Conservation (phyloP, 2,888 invertebrate genomes). For the Tetanocera ferruginea region DNA sequence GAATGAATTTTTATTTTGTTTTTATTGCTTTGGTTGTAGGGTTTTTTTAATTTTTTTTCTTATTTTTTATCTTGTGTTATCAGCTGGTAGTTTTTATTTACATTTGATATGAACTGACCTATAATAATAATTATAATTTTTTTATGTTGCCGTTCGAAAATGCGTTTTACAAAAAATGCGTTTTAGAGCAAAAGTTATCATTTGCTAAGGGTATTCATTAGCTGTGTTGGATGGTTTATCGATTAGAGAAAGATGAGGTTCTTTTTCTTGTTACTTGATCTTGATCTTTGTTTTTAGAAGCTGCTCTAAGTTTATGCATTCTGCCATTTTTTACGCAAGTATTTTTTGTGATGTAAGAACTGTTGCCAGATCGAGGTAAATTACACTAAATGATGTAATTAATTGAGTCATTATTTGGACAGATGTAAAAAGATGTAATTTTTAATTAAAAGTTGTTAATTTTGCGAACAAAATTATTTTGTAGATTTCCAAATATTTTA, state of each 20-base stretch:
- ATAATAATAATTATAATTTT: slow-evolving; percentile 41
- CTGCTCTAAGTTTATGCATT: neutral
- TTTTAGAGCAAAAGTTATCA: neutral
- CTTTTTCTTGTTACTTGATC: neutral
- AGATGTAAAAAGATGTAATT: too few relatives aligned
- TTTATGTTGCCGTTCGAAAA: neutral
- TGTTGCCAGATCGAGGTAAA: too few relatives aligned
- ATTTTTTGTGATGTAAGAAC: too few relatives aligned
- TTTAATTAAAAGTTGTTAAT: too few relatives aligned
- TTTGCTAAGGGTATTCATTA: neutral
- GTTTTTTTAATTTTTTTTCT: neutral
- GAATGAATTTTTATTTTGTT: slow-evolving; percentile 32
- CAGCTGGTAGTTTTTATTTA: slow-evolving; percentile 29
- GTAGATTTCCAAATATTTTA: too few relatives aligned
- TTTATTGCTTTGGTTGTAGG: neutral
- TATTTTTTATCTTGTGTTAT: slow-evolving; percentile 39
- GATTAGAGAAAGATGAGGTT: too few relatives aligned
- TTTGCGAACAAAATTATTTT: too few relatives aligned
- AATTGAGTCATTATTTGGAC: too few relatives aligned
- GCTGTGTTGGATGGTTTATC: too few relatives aligned
- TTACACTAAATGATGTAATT: too few relatives aligned
- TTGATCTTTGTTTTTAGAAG: too few relatives aligned
- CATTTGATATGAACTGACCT: slow-evolving; percentile 48
- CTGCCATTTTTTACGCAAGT: too few relatives aligned
- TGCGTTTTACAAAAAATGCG: neutral